phyloP scores from a whole-genome alignment of 2,888 invertebrate genomes.

The Ashinkailepas kermadecensis region DNA sequence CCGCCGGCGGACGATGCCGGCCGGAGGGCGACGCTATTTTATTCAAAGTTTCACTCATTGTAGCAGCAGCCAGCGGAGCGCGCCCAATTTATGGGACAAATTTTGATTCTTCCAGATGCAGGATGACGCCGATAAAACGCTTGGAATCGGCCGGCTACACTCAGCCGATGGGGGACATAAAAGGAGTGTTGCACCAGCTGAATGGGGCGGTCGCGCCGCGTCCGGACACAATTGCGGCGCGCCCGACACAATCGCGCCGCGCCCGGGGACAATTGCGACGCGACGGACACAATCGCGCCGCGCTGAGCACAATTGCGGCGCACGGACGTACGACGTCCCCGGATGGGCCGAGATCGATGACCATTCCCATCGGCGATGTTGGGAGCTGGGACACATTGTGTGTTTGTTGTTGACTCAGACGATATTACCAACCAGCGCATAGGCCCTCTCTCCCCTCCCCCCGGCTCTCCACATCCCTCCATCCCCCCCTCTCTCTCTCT shows the following conservation, averaged over 20 bases:
- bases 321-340: background rate
- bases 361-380: no score
- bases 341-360: no score
- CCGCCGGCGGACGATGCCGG: background rate
- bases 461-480: no score
- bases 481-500: no score
- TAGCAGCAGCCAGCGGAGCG: background rate
- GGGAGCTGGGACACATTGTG: no score
- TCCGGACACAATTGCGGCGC: background rate
- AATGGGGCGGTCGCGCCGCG: background rate
- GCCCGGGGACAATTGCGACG: background rate
- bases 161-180: background rate
- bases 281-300: background rate
- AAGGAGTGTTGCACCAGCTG: background rate
- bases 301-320: background rate
- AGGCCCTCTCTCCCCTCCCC: no score
- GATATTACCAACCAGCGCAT: no score
- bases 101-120: constrained; percentile 15
- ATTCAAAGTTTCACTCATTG: constrained; percentile 21
- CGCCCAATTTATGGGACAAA: constrained; percentile 15
- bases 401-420: no score
- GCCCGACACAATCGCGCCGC: background rate
- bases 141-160: background rate
- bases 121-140: constrained; percentile 11
- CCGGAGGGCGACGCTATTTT: background rate